Conservation (phyloP, 2,888 invertebrate species). For the Eilema caniola region DNA sequence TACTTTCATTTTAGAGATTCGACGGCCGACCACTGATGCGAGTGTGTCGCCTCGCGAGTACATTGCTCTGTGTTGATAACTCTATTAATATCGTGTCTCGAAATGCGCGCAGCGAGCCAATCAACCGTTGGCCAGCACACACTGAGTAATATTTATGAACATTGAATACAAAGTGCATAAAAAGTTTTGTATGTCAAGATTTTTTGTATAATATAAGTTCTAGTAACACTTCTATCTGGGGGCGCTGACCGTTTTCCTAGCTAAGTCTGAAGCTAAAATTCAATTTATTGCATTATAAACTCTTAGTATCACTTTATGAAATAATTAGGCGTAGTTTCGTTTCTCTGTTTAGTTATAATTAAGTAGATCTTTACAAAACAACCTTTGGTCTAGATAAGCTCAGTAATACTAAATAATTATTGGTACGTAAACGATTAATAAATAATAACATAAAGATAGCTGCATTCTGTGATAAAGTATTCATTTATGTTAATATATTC, state of each 20-base stretch:
- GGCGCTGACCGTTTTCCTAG: not conserved
- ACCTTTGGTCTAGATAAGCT: slow-evolving; percentile 49
- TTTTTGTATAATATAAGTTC: too few species aligned
- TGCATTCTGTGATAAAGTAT: slow-evolving; percentile 56
- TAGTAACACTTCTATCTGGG: too few species aligned
- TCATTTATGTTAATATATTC: slow-evolving; percentile 70
- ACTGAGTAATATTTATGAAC: slow-evolving; percentile 39
- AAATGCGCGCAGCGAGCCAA: slow-evolving; percentile 65
- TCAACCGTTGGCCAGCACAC: slow-evolving; percentile 53
- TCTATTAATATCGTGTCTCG: slow-evolving; percentile 78
- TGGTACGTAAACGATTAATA: slow-evolving; percentile 45
- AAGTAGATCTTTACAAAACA: slow-evolving; percentile 29
- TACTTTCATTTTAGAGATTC: slow-evolving; percentile 16
- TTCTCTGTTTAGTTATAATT: slow-evolving; percentile 28
- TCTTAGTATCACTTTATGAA: not conserved
- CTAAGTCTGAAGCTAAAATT: not conserved
- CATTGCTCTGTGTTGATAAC: slow-evolving; percentile 80
- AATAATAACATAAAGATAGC: slow-evolving; percentile 55
- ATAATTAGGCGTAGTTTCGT: not conserved
- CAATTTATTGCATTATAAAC: not conserved
- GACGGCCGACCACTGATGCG: slow-evolving; percentile 29
- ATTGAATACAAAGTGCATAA: slow-evolving; percentile 26
- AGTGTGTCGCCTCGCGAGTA: slow-evolving; percentile 58
- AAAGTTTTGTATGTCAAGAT: too few species aligned
- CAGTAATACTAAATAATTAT: slow-evolving; percentile 47